Base-by-base conservation (phyloP, 2,113 vertebrate genomes). In the Nesospiza acunhae region DNA sequence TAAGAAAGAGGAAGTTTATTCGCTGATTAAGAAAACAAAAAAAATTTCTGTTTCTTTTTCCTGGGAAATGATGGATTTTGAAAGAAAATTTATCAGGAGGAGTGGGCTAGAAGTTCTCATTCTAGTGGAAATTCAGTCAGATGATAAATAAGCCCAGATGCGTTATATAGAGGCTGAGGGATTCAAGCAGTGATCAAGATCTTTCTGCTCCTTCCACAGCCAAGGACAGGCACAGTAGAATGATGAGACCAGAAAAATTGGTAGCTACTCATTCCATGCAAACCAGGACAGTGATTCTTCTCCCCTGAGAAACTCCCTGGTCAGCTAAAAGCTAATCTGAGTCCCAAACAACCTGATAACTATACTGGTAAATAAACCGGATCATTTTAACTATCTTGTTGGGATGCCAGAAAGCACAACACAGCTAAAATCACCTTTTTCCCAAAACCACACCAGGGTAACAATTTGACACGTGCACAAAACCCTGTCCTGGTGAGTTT, bases 371-470 rank as follows among this genome's bases (percentile, higher is more conserved):
- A 94, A 90, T 55, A 93, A 90, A 90, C 20, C 19, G 35, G 31
- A 69, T 19, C 24, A 35, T 46, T 82, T 84, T 87, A 64, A 68
- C 75, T 66, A 27, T 35, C n/a, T 55, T 37, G 15, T 37, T 63
- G 76, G 42, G 22, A 60, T 0, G 7, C 23, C 70, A 83, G 86
- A 85, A 10, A 39, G 63, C 53, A 77, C 12, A 82, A 26, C 21
- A 62, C 10, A 46, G 18, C 42, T 77, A 90, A 92, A 94, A 93
- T 39, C 8, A 1, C 31, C 46, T 80, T 83, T 53, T 83, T 77
- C 63, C 60, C 72, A 33, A 87, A 90, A 76, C 46, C 72, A 74
- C 30, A 67, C 37, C 63, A 79, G 31, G 58, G 44, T 80, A 93
- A 69, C 28, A 58, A 55, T 50, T 8, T 39, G 70, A 80, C 9